Percentiles rank a stretch among this genome's conserved stretches.
phyloP scores from a whole-genome alignment of 2,888 invertebrate genomes.

The Apamea sordens region DNA sequence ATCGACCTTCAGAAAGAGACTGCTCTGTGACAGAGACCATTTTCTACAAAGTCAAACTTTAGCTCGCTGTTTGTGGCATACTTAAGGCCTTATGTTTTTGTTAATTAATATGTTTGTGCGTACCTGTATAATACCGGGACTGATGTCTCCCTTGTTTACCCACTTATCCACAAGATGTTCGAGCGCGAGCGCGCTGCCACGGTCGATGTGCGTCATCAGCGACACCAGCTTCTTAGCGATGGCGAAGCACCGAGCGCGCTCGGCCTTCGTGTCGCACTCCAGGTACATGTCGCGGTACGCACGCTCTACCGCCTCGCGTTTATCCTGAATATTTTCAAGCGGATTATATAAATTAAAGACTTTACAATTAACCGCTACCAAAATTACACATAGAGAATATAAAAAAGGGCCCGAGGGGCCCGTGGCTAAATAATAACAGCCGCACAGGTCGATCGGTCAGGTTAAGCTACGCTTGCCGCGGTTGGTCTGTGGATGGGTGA shows the following conservation, averaged over 20 bases:
- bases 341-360: background rate
- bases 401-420: too few species aligned
- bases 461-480: too few species aligned
- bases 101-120: background rate
- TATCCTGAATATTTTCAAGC: slow-evolving; percentile 80
- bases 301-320: slow-evolving; percentile 93
- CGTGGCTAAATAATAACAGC: too few species aligned
- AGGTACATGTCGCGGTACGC: slow-evolving; percentile 94
- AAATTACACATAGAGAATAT: background rate
- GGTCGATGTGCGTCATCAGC: slow-evolving; percentile 79
- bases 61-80: background rate
- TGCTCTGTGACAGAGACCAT: background rate
- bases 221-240: slow-evolving; percentile 79
- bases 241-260: slow-evolving; percentile 85
- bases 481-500: too few species aligned
- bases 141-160: slow-evolving; percentile 85
- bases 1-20: too few species aligned
- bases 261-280: slow-evolving; percentile 86
- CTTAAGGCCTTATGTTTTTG: background rate
- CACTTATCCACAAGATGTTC: slow-evolving; percentile 84
- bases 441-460: too few species aligned
- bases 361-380: background rate
- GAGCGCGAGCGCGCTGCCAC: slow-evolving; percentile 85
- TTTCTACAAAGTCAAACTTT: background rate
- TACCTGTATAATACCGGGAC: slow-evolving; percentile 85